phyloP scores from a whole-genome alignment of 1,140 invertebrate species.

The Trypoxylus dichotomus region DNA sequence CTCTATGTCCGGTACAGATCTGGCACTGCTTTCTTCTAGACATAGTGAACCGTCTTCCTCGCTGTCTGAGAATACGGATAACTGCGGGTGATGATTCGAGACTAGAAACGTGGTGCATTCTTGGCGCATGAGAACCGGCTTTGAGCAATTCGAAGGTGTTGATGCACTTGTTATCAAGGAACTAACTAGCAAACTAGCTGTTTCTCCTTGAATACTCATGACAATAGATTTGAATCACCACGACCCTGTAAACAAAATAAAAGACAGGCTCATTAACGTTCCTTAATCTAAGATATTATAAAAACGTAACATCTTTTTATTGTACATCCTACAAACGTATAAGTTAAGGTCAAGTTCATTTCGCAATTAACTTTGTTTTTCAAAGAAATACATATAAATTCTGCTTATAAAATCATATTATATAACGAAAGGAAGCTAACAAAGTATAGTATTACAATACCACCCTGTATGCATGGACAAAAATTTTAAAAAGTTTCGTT shows the following conservation, averaged over 20 bases:
- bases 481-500: too few species aligned
- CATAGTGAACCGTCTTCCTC: conserved; percentile 71
- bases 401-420: too few species aligned
- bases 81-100: conserved; percentile 69
- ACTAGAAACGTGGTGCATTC: conserved; percentile 76
- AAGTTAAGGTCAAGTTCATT: too few species aligned
- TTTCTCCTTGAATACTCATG: conserved; percentile 74
- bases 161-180: conserved; percentile 58
- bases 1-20: conserved; percentile 87
- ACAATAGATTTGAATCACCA: conserved; percentile 32
- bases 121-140: conserved; percentile 80
- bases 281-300: too few species aligned
- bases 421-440: too few species aligned
- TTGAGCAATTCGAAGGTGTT: conserved; percentile 54
- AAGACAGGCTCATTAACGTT: too few species aligned
- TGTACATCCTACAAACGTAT: too few species aligned
- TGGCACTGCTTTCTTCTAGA: conserved; percentile 69
- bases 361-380: too few species aligned
- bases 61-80: conserved; percentile 75
- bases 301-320: too few species aligned
- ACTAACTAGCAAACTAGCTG: conserved; percentile 70
- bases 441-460: too few species aligned
- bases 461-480: too few species aligned
- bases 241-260: background rate
- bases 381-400: too few species aligned